A percentile compares a stretch with the other conserved stretches of the same genome.
phyloP scores from a whole-genome alignment of 1,140 invertebrate species.

The Zaprionus inermis region DNA sequence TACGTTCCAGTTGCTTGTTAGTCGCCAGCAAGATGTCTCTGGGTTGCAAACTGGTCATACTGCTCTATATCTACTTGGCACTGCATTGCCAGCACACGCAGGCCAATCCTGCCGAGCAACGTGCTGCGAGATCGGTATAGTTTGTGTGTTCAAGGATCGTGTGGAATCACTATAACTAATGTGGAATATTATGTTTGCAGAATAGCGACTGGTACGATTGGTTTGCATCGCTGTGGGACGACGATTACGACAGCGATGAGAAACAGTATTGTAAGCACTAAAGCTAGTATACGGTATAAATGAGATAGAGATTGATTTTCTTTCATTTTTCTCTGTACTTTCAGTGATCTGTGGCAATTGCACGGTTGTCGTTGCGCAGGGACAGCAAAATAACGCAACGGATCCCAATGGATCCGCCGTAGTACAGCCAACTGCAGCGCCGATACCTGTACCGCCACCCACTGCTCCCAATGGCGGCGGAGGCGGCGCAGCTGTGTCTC shows the following conservation, averaged over 20 bases:
- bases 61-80: constrained; percentile 33
- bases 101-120: constrained; percentile 24
- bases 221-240: constrained; percentile 28
- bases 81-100: constrained; percentile 5
- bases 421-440: constrained; percentile 2
- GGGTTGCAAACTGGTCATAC: constrained; percentile 28
- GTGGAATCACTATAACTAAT: neutral
- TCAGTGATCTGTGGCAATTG: constrained; percentile 64
- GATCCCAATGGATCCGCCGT: neutral
- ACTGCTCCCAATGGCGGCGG: neutral
- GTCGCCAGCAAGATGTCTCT: constrained; percentile 53
- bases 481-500: neutral
- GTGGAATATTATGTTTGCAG: constrained; percentile 12
- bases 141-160: too few species aligned
- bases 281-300: neutral
- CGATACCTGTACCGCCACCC: neutral
- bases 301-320: too few species aligned
- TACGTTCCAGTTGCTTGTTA: constrained; percentile 14
- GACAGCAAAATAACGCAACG: constrained; percentile 4
- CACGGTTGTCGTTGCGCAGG: constrained; percentile 51
- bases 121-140: constrained; percentile 30
- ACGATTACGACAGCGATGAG: constrained; percentile 43
- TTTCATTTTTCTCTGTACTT: too few species aligned
- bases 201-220: constrained; percentile 41
- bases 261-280: constrained; percentile 35